phyloP scores from a whole-genome alignment of 2,113 vertebrate species.

The human region GRCh38 chr14:62983501-62984000 shows the following conservation, averaged over 20 bases:
- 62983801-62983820: neutral
- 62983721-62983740: neutral
- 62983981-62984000: neutral
- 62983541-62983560: neutral
- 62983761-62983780: neutral
- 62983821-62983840: neutral
- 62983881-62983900: neutral
- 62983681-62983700: neutral
- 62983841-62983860: neutral
- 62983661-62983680: neutral
- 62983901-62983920: neutral
- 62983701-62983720: neutral
- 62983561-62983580: neutral
- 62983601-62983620: neutral
- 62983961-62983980: neutral
- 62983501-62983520: neutral
- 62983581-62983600: fast-evolving
- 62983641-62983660: neutral
- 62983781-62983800: neutral
- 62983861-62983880: neutral
- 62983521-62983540: neutral
- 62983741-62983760: neutral
- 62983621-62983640: neutral
- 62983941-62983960: neutral
- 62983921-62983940: neutral